A percentile compares a stretch with the other conserved stretches of the same genome.
phyloP scores from a whole-genome alignment of 2,797 vertebrate genomes.

The Coreius guichenoti region DNA sequence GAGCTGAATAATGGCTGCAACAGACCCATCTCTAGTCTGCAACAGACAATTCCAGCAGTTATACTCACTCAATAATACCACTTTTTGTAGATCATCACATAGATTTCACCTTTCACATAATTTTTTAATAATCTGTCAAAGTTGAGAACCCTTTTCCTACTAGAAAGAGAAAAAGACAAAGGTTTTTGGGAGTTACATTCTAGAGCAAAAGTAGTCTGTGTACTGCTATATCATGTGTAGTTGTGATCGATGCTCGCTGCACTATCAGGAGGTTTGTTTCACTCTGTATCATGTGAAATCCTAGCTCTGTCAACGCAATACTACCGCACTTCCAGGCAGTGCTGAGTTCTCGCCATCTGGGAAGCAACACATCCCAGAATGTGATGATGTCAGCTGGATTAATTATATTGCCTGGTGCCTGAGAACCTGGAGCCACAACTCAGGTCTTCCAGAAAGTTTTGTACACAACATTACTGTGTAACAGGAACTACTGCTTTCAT shows the following conservation, averaged over 20 bases:
- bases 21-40: too few species aligned
- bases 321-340: conserved; percentile 9
- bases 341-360: conserved; percentile 18
- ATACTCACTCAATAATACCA: neutral
- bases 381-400: conserved; percentile 43
- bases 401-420: conserved; percentile 49
- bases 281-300: conserved; percentile 33
- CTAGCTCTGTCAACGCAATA: conserved; percentile 29
- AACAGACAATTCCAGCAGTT: neutral
- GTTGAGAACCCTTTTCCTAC: neutral
- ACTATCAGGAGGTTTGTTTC: conserved; percentile 33
- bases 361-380: conserved; percentile 39
- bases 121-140: neutral
- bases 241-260: conserved; percentile 21
- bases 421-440: conserved; percentile 43
- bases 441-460: conserved; percentile 6
- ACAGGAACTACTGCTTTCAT: conserved; percentile 27
- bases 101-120: neutral
- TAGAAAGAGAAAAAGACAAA: neutral
- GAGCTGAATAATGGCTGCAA: too few species aligned
- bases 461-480: neutral
- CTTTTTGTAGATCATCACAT: neutral
- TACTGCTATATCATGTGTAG: neutral
- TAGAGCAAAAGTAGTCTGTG: neutral
- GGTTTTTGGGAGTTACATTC: neutral